These are phyloP conservation scores for Pectinophora gossypiella DNA, from an alignment of 1,140 invertebrate species.

Conservation along the genomic window DNA sequence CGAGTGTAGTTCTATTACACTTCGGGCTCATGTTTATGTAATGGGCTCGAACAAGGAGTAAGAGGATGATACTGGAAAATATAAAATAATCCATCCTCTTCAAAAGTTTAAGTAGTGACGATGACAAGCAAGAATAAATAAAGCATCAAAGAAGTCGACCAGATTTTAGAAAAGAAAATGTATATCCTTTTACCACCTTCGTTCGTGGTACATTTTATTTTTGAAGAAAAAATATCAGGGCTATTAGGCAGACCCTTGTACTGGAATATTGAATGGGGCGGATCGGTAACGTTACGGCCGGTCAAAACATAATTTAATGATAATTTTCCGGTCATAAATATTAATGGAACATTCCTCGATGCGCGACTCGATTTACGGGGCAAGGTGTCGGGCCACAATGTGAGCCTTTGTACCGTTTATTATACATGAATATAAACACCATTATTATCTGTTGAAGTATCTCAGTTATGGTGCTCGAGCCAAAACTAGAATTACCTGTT, in stretches of 20 bases:
- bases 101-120: not conserved
- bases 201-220: too few species aligned
- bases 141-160: not conserved
- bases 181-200: too few species aligned
- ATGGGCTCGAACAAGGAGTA: not conserved
- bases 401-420: not conserved
- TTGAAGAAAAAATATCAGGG: not conserved
- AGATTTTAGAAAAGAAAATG: not conserved
- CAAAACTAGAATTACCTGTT: not conserved
- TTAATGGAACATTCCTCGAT: slow-evolving; percentile 47
- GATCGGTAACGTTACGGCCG: slow-evolving; percentile 34
- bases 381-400: slow-evolving; percentile 2
- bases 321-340: slow-evolving; percentile 64
- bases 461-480: not conserved
- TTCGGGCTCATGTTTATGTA: not conserved
- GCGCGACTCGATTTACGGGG: slow-evolving; percentile 35
- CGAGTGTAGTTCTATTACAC: not conserved
- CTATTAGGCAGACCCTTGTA: slow-evolving; percentile 26
- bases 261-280: slow-evolving; percentile 39
- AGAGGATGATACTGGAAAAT: not conserved
- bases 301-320: slow-evolving; percentile 54
- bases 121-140: not conserved
- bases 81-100: not conserved
- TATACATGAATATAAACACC: slow-evolving; percentile 2
- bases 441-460: not conserved